Conservation (phyloP, 2,113 vertebrate genomes). For the Boleophthalmus pectinirostris region DNA sequence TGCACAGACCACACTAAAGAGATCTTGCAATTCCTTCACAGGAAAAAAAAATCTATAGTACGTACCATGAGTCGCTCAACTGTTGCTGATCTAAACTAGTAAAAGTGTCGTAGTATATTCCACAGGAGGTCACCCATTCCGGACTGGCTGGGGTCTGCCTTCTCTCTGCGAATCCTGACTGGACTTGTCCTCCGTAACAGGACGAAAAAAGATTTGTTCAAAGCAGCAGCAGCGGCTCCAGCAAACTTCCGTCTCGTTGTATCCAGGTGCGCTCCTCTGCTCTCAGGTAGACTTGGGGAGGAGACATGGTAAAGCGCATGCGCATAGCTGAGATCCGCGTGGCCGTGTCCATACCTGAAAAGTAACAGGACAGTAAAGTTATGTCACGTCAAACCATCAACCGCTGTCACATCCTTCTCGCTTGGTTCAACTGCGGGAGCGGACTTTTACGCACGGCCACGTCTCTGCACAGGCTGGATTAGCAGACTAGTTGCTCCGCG, state of each 20-base stretch:
- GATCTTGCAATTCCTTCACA: constrained; percentile 16
- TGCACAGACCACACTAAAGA: not conserved
- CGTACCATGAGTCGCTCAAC: constrained; percentile 48
- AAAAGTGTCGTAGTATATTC: not conserved
- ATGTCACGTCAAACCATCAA: not conserved
- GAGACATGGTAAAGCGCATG: constrained; percentile 61
- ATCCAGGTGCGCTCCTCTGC: constrained; percentile 83
- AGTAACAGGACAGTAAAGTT: not conserved
- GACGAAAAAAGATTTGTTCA: constrained; percentile 7
- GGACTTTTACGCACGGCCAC: constrained; percentile 7
- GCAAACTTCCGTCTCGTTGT: constrained; percentile 79
- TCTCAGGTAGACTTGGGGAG: constrained; percentile 68
- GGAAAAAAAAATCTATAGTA: not conserved
- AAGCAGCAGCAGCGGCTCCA: constrained; percentile 4
- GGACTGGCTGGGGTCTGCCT: not conserved
- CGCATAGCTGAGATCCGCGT: constrained; percentile 45
- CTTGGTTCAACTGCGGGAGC: not conserved
- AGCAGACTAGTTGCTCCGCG: constrained; percentile 7
- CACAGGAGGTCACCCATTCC: constrained; percentile 31
- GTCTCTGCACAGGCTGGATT: not conserved
- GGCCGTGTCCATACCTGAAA: constrained; percentile 46
- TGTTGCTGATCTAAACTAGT: not conserved
- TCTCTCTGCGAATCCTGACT: not conserved
- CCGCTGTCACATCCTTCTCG: not conserved
- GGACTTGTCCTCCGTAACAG: constrained; percentile 1